Conservation (phyloP, 2,888 invertebrate species). For the Lasioglossum lativentre region DNA sequence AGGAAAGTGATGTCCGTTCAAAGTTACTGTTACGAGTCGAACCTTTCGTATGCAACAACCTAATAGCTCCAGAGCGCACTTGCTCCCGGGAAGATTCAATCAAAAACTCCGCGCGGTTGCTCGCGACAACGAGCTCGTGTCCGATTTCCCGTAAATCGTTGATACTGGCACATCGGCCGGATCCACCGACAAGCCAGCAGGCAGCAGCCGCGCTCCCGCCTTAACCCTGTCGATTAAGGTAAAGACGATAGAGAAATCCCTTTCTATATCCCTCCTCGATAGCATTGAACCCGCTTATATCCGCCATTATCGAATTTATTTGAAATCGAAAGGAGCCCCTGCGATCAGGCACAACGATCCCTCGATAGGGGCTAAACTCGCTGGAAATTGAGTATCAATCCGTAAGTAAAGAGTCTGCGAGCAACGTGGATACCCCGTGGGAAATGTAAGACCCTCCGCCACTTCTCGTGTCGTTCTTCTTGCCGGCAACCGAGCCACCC, state of each 20-base stretch:
- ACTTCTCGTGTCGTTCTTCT: constrained; percentile 27
- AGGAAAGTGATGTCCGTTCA: no score
- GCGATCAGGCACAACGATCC: constrained; percentile 79
- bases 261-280: constrained; percentile 48
- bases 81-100: background rate
- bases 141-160: constrained; percentile 1
- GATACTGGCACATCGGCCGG: constrained; percentile 19
- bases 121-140: background rate
- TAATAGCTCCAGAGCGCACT: background rate
- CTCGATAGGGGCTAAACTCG: constrained; percentile 81
- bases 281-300: constrained; percentile 51
- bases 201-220: constrained; percentile 12
- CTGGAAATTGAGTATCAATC: constrained; percentile 84
- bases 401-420: constrained; percentile 81
- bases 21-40: no score
- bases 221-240: constrained; percentile 66
- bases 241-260: constrained; percentile 66
- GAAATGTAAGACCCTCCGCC: constrained; percentile 68
- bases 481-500: constrained; percentile 1
- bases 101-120: background rate
- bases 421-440: constrained; percentile 71
- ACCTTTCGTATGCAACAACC: no score
- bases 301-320: constrained; percentile 77
- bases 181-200: constrained; percentile 54
- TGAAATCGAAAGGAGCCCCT: constrained; percentile 72